Base-by-base conservation (phyloP, 2,797 vertebrate genomes). In the Helostoma temminkii region DNA sequence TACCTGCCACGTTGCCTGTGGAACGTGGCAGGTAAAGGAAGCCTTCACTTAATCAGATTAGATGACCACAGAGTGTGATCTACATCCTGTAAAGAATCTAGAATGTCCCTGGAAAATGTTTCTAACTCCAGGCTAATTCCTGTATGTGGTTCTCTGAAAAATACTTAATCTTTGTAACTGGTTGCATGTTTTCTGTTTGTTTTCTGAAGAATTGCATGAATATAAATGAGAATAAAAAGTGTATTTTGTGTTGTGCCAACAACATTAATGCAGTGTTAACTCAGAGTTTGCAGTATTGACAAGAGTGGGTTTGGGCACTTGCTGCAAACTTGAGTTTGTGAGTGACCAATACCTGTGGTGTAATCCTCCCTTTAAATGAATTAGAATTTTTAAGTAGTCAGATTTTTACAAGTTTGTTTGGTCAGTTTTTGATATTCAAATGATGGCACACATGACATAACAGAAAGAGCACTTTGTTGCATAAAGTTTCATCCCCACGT, bases 31-130 rank as follows among this genome's bases (percentile, higher is more conserved):
- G n/a, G 47, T 71, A 34, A 52, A 68, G 57, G 47, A 83, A 66
- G 64, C 48, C 59, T 61, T 76, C 57, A 0, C 48, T 26, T 81
- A 74, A 85, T 81, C 60, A 48, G 62, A 83, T 83, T 82, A 84
- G 43, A 61, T 77, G 70, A 77, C 64, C 55, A 42, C 43, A 62
- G 42, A 69, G 57, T 57, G 65, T 45, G n/a, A n/a, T n/a, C n/a
- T n/a, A n/a, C n/a, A n/a, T n/a, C n/a, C n/a, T n/a, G n/a, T n/a
- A n/a, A n/a, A n/a, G n/a, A 88, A 85, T 83, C 7, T n/a, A n/a
- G n/a, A n/a, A 46, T 68, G 53, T 87, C 74, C 53, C 76, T 81
- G 71, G 79, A 81, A 71, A 82, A 22, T 78, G 69, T 71, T 76
- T 83, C 85, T 79, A 64, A 69, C 61, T 65, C n/a, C 25, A 2